Evolutionary conservation across 2,797 vertebrate genomes (phyloP).

Genomic region (Notamacropus eugenii): DNA sequence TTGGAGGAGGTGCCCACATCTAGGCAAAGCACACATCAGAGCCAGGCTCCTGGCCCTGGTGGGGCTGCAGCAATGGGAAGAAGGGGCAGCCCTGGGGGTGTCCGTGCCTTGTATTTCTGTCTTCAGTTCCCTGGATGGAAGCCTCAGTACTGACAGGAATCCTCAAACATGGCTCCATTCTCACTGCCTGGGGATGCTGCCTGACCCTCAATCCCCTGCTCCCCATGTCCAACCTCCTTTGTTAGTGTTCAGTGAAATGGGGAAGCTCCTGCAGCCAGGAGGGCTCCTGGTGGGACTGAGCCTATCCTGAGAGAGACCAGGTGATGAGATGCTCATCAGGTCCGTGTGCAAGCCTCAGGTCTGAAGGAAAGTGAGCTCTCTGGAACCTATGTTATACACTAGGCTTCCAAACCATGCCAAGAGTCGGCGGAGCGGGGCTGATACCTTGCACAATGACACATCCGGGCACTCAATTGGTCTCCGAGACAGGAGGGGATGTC

Average conservation of each 20-base stretch:
- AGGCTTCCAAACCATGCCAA: rapidly evolving
- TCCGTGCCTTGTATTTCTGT: neutral
- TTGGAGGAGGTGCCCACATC: neutral
- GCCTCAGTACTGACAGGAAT: too few relatives aligned
- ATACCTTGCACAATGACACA: conserved; percentile 59
- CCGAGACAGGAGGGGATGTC: neutral
- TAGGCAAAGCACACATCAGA: too few relatives aligned
- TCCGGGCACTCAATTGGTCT: conserved; percentile 22
- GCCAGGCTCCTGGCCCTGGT: neutral
- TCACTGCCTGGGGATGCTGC: too few relatives aligned
- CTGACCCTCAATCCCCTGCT: neutral
- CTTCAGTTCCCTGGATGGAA: neutral
- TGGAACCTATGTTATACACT: neutral
- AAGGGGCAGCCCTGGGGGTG: too few relatives aligned
- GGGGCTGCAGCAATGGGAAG: too few relatives aligned
- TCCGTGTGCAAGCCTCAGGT: neutral
- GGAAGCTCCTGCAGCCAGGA: too few relatives aligned
- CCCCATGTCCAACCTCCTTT: neutral
- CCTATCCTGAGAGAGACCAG: neutral
- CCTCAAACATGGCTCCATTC: too few relatives aligned
- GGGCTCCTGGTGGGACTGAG: neutral
- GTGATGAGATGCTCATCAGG: too few relatives aligned
- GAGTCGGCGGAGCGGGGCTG: neutral
- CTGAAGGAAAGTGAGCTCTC: neutral
- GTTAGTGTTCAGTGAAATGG: too few relatives aligned